A percentile compares a stretch with the other conserved stretches of the same genome.
These are phyloP conservation scores for Fistularia commersonii DNA, from an alignment of 2,797 vertebrate species.

Conservation along the genomic window DNA sequence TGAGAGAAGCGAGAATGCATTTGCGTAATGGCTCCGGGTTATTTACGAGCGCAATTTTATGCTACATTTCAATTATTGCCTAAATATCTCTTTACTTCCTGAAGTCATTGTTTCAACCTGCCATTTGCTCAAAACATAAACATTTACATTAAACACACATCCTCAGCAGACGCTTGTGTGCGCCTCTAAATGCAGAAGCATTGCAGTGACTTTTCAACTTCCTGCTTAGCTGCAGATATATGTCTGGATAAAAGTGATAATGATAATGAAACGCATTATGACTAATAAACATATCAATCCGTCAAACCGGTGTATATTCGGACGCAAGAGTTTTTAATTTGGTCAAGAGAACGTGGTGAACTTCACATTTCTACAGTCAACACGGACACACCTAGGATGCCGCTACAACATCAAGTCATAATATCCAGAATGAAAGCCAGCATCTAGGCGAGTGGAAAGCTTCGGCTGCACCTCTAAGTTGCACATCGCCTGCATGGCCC, in stretches of 20 bases:
- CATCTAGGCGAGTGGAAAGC: too few species aligned
- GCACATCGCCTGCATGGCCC: too few species aligned
- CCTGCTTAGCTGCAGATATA: constrained; percentile 28
- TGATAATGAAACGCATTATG: constrained; percentile 17
- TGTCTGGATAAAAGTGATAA: not conserved
- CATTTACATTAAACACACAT: constrained; percentile 73
- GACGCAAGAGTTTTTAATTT: too few species aligned
- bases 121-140: constrained; percentile 82
- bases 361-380: too few species aligned
- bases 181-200: constrained; percentile 75
- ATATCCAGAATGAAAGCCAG: too few species aligned
- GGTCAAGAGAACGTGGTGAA: too few species aligned
- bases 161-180: constrained; percentile 45
- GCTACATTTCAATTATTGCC: constrained; percentile 99
- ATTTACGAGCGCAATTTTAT: constrained; percentile 99
- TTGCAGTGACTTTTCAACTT: constrained; percentile 64
- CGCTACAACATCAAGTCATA: too few species aligned
- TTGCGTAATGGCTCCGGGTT: constrained; percentile 93
- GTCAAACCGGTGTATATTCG: too few species aligned
- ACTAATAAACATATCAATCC: not conserved
- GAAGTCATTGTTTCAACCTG: constrained; percentile 83
- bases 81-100: constrained; percentile 93
- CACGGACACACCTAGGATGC: too few species aligned
- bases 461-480: too few species aligned
- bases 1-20: constrained; percentile 75